A percentile compares a stretch with the other conserved stretches of the same genome.
Evolutionary conservation across 1,140 invertebrate genomes (phyloP).

Genomic region (Hormaphis cornu): DNA sequence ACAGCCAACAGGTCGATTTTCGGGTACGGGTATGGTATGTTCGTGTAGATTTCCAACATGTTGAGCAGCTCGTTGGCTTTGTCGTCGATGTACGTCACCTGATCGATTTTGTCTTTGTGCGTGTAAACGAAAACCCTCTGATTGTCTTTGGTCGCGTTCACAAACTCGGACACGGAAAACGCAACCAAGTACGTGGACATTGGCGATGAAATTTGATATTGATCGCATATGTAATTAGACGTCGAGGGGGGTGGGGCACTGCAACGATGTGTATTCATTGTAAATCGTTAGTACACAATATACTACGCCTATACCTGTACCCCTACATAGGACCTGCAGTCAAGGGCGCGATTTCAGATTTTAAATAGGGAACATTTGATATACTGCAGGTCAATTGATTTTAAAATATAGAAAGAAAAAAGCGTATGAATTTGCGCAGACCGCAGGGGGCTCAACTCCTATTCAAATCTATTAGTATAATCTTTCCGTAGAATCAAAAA

Average conservation of each 20-base stretch:
- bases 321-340: too few species aligned
- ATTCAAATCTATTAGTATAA: too few species aligned
- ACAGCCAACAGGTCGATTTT: constrained; percentile 57
- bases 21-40: constrained; percentile 37
- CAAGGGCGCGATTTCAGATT: too few species aligned
- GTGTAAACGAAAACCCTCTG: constrained; percentile 58
- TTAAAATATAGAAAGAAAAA: too few species aligned
- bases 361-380: too few species aligned
- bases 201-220: constrained; percentile 36
- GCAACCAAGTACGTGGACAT: constrained; percentile 73
- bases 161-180: constrained; percentile 59
- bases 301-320: too few species aligned
- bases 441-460: too few species aligned
- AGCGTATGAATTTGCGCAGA: too few species aligned
- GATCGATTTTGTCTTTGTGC: constrained; percentile 52
- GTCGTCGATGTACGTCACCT: constrained; percentile 42
- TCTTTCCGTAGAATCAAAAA: too few species aligned
- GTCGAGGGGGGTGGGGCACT: constrained; percentile 36
- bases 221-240: not conserved
- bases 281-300: too few species aligned
- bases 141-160: constrained; percentile 39
- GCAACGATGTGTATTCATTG: not conserved
- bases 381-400: too few species aligned
- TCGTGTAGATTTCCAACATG: constrained; percentile 36
- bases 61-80: constrained; percentile 41